Percentiles rank a stretch among this genome's conserved stretches.
These are phyloP conservation scores for Grus americana DNA, from an alignment of 2,113 vertebrate genomes.

Conservation along the genomic window DNA sequence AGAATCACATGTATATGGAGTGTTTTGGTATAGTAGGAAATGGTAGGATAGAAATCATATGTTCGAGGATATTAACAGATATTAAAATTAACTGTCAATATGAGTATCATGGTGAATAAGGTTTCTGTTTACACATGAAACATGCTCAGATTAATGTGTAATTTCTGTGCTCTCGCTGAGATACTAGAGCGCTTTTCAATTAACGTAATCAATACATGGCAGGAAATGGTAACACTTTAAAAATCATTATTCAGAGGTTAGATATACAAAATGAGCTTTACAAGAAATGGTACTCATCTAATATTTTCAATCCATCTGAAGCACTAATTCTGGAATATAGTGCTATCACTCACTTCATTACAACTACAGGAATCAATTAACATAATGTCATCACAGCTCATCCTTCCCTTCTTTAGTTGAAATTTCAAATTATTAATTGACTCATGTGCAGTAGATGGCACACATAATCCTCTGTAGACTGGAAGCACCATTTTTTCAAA, in stretches of 20 bases:
- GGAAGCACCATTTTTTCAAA: background rate
- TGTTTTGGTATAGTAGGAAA: background rate
- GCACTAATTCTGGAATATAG: background rate
- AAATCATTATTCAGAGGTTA: conserved; percentile 27
- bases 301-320: background rate
- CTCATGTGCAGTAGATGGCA: background rate
- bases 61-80: background rate
- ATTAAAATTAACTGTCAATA: background rate
- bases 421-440: conserved; percentile 45
- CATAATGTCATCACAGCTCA: background rate
- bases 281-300: background rate
- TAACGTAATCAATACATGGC: conserved; percentile 35
- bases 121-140: background rate
- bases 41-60: background rate
- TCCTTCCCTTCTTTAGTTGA: background rate
- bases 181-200: conserved; percentile 5
- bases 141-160: background rate
- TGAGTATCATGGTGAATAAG: background rate
- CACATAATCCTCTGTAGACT: background rate
- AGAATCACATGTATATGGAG: background rate
- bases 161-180: background rate
- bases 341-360: background rate
- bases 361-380: conserved; percentile 44
- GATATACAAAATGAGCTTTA: conserved; percentile 29
- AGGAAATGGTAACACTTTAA: conserved; percentile 21